These are phyloP conservation scores for Lagodon rhomboides DNA, from an alignment of 2,797 vertebrate species.

Conservation along the genomic window DNA sequence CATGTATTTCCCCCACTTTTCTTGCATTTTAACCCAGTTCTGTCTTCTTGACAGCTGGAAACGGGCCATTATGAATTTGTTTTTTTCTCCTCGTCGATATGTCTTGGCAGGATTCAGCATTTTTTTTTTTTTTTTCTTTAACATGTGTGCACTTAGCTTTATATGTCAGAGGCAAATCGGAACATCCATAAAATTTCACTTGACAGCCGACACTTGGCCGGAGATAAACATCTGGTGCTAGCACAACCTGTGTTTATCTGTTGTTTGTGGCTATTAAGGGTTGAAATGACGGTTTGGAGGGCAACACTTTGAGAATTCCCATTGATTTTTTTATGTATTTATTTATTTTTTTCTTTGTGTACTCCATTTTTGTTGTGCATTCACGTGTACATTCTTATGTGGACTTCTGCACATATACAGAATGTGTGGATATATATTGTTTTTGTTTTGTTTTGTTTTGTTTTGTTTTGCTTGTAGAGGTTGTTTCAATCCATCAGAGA, in stretches of 20 bases:
- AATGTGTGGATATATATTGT: background rate
- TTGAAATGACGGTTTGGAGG: conserved; percentile 26
- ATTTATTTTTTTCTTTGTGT: background rate
- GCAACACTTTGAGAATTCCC: conserved; percentile 7
- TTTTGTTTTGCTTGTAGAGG: conserved; percentile 24
- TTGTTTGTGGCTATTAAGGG: conserved; percentile 55
- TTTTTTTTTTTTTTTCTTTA: conserved; percentile 63
- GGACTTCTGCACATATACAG: background rate
- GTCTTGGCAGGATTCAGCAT: conserved; percentile 52
- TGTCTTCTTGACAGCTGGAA: conserved; percentile 63
- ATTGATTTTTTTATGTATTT: conserved; percentile 36
- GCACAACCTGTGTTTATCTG: conserved; percentile 51
- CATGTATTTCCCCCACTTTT: conserved; percentile 35
- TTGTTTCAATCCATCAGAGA: conserved; percentile 28
- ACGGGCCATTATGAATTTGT: conserved; percentile 56
- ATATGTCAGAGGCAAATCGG: conserved; percentile 54
- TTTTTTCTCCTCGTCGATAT: conserved; percentile 14
- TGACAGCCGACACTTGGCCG: conserved; percentile 67
- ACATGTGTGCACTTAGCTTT: conserved; percentile 60
- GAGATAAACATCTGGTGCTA: conserved; percentile 62
- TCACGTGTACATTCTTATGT: background rate
- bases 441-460: no score
- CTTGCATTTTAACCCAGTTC: conserved; percentile 62
- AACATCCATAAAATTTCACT: conserved; percentile 67
- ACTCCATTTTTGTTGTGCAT: background rate